Base-by-base conservation (phyloP, 2,113 vertebrate species). In the Salvelinus namaycush region DNA sequence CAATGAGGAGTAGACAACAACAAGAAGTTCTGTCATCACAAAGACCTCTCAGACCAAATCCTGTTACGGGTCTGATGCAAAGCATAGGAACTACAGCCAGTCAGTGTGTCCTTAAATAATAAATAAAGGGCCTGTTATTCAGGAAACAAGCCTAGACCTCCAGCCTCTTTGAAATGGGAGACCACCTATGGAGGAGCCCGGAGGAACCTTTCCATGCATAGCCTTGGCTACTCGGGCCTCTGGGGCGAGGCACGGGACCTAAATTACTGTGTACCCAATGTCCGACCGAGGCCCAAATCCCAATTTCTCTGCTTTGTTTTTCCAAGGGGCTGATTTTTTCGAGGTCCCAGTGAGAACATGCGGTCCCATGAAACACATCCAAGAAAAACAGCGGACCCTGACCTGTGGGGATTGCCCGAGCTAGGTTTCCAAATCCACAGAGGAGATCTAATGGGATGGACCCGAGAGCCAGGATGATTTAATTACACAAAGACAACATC, bases 311-410 rank as follows among this genome's bases (percentile, higher is more conserved):
- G 16, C 48, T 34, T 59, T 34, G 22, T 34, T 67, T 76, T 39
- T 72, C 48, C 6, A 44, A 44, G 22, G 76, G 77, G 82, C 29
- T 49, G 54, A 11, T 81, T 89, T 48, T 70, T 48, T 14, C 12
- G 4, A 54, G 51, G 16, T 91, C 87, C 85, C 89, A 90, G 79
- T 78, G 83, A 89, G 78, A 82, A 83, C 68, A 83, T 81, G 79
- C 68, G 79, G 87, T 89, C 84, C 85, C 88, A 87, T 87, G 87
- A 85, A 88, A 77, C 76, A 76, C 80, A 79, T 89, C 89, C 87
- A 91, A 90, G 77, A 69, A 88, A 87, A 93, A 89, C 86, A 90
- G 62, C 72, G 79, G 11, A 81, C 89, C 86, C 77, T 86, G 90
- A 91, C 90, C 87, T 83, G 79, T 59, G 72, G 86, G 82, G 87